Conservation (phyloP, 2,113 vertebrate species). For the Menura novaehollandiae region DNA sequence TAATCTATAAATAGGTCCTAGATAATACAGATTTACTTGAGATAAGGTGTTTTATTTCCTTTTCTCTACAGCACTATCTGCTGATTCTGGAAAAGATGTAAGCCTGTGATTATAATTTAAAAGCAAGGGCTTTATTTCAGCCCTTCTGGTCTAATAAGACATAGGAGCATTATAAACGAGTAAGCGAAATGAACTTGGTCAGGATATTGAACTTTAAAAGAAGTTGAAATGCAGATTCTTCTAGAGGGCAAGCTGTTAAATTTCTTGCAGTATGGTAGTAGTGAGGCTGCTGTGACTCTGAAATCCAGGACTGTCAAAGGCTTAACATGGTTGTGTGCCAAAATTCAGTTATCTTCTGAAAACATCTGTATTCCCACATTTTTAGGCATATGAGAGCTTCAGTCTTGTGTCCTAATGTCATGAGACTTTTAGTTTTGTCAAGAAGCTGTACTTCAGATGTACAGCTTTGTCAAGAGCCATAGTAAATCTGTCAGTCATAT, state of each 20-base stretch:
- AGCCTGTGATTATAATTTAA: neutral
- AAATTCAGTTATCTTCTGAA: neutral
- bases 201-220: neutral
- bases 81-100: neutral
- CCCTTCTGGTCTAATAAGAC: neutral
- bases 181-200: neutral
- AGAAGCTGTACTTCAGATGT: neutral
- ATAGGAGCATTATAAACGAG: neutral
- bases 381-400: neutral
- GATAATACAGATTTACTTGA: neutral
- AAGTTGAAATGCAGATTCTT: neutral
- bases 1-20: neutral
- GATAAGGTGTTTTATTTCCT: neutral
- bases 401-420: neutral
- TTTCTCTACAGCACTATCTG: neutral
- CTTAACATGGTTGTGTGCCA: neutral
- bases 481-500: slow-evolving; percentile 4
- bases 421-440: neutral
- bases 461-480: neutral
- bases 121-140: neutral
- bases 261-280: neutral
- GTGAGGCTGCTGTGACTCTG: neutral
- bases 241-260: neutral
- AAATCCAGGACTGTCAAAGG: neutral
- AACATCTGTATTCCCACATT: neutral